Base-by-base conservation (phyloP, 2,113 vertebrate species). In the Ophiodon elongatus region DNA sequence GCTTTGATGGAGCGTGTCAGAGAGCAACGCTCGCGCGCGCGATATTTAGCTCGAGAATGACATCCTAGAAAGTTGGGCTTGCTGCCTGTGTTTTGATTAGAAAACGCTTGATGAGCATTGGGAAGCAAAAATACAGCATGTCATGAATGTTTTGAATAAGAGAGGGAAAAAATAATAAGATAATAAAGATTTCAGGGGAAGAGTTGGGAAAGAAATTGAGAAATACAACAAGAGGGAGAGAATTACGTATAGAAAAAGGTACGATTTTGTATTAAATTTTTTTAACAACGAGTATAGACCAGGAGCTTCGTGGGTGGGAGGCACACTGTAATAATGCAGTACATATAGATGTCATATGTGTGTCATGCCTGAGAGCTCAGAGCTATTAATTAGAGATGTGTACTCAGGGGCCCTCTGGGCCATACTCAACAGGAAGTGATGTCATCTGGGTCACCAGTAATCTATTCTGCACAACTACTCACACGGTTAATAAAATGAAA, bases 371-470 rank as follows among this genome's bases (percentile, higher is more conserved):
- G 66, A 81, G 47, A 86, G 80, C 54, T 3, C 25, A 75, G 39
- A 71, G 62, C 65, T 84, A 79, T 86, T 79, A 92, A 86, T 93
- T 91, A 91, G 74, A 86, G 66, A 90, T 86, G 76, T 59, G 76
- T 57, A 76, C 54, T 70, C 79, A 68, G 57, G 72, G 75, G 72
- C 45, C 71, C 33, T 33, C 1, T 31, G 67, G 67, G 65, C 85
- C 57, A 84, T 47, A 87, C 45, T 81, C 31, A 83, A 76, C 76
- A 85, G 86, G 84, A 93, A 81, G 71, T 85, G 82, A 91, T 88
- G 86, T 88, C 67, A 89, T 74, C 25, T 85, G 74, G 76, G 83
- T 84, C 71, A 88, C 45, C 67, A 72, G 41, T 87, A 86, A 80
- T 84, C 68, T 85, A 82, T 68, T 59, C 47, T 68, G 56, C n/a